Conservation (phyloP, 53 echinoderm and acorn worm species). For the Zoroaster sp. region DNA sequence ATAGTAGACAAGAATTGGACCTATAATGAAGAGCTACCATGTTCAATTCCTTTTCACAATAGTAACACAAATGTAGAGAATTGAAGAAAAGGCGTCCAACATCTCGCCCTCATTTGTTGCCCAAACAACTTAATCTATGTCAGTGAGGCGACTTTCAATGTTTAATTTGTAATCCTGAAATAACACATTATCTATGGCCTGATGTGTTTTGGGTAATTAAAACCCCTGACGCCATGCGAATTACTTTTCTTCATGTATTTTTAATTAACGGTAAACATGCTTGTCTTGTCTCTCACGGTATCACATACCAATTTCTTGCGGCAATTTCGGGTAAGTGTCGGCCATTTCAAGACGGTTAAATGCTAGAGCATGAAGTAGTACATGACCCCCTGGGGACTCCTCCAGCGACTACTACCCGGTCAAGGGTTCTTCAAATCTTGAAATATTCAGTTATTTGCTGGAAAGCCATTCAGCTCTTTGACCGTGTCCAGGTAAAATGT, state of each 20-base stretch:
- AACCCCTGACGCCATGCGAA: not conserved
- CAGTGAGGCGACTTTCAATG: not conserved
- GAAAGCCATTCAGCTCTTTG: not conserved
- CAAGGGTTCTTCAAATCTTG: conserved; percentile 41
- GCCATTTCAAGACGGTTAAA: not conserved
- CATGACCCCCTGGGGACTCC: conserved; percentile 5
- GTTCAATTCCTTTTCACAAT: no score
- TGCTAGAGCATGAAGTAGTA: not conserved
- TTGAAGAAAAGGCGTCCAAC: no score
- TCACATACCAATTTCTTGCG: not conserved
- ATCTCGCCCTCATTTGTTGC: no score
- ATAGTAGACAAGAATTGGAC: no score
- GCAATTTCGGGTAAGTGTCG: not conserved
- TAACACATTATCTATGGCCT: not conserved
- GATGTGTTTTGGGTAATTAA: not conserved
- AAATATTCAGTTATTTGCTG: conserved; percentile 22
- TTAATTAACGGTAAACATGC: not conserved
- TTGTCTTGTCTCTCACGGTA: not conserved
- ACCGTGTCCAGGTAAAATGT: not conserved
- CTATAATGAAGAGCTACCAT: no score
- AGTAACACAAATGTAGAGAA: no score
- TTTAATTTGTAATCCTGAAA: not conserved
- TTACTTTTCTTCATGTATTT: not conserved
- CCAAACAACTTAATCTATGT: not conserved
- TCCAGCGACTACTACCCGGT: not conserved